A percentile compares a stretch with the other conserved stretches of the same genome.
These are phyloP conservation scores for Hypothenemus hampei DNA, from an alignment of 1,140 invertebrate species.

Conservation along the genomic window DNA sequence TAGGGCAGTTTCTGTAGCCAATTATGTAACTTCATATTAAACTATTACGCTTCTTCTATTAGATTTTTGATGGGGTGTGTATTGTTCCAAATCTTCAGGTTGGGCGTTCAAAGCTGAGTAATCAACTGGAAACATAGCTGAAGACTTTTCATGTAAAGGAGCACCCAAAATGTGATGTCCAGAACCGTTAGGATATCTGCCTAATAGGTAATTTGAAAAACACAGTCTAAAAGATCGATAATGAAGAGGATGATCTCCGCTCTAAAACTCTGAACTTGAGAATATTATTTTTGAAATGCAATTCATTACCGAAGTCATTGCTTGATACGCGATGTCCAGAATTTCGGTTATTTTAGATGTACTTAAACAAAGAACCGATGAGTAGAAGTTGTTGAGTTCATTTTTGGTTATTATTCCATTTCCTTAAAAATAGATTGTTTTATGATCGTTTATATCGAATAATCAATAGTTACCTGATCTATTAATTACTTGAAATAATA, in stretches of 20 bases:
- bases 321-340: constrained; percentile 59
- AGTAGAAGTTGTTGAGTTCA: constrained; percentile 61
- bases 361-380: constrained; percentile 60
- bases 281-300: neutral
- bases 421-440: constrained; percentile 44
- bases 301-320: constrained; percentile 61
- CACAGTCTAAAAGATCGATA: constrained; percentile 61
- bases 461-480: constrained; percentile 52
- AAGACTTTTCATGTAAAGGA: constrained; percentile 49
- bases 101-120: constrained; percentile 67
- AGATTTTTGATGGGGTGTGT: constrained; percentile 60
- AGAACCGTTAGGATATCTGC: constrained; percentile 64
- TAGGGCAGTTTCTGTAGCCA: no score
- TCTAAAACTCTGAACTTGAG: constrained; percentile 51
- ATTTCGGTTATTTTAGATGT: constrained; percentile 57
- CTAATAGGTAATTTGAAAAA: constrained; percentile 67
- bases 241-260: constrained; percentile 58
- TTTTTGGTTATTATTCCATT: constrained; percentile 58
- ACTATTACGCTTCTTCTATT: constrained; percentile 67
- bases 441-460: constrained; percentile 7
- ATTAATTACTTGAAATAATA: constrained; percentile 66
- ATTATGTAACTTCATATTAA: constrained; percentile 47
- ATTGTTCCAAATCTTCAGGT: constrained; percentile 62
- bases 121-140: constrained; percentile 63
- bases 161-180: constrained; percentile 67